These are phyloP conservation scores for Siniperca chuatsi DNA, from an alignment of 2,113 vertebrate genomes.

Conservation along the genomic window DNA sequence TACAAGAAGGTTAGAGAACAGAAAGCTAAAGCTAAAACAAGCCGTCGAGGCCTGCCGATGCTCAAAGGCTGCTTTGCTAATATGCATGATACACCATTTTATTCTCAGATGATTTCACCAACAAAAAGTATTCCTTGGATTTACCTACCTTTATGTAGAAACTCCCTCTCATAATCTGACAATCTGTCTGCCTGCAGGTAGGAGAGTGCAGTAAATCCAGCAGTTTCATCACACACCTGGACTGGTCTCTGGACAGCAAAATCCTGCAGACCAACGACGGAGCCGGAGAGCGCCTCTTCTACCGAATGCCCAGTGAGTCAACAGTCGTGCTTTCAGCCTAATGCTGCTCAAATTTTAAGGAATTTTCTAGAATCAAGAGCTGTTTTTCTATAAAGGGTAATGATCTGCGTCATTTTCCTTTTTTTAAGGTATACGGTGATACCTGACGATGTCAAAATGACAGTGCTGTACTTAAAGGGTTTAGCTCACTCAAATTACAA, in stretches of 20 bases:
- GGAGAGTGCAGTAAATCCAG: conserved; percentile 93
- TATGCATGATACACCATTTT: not conserved
- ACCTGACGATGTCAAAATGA: too few relatives aligned
- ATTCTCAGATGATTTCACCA: too few relatives aligned
- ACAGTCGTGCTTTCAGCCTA: not conserved
- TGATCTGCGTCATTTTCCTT: not conserved
- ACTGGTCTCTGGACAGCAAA: conserved; percentile 96
- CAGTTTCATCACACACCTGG: conserved; percentile 96
- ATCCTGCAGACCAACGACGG: conserved; percentile 95
- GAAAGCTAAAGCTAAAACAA: too few relatives aligned
- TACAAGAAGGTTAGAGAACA: conserved; percentile 87
- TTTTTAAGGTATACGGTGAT: too few relatives aligned
- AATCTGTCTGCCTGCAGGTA: conserved; percentile 67
- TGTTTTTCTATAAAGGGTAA: not conserved
- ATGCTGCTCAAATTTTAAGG: not conserved
- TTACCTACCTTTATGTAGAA: too few relatives aligned
- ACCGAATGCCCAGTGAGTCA: conserved; percentile 89
- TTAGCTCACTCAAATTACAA: too few relatives aligned
- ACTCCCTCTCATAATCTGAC: too few relatives aligned
- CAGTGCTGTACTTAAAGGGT: too few relatives aligned
- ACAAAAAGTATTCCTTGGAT: too few relatives aligned
- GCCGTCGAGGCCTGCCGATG: not conserved
- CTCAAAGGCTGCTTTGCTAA: not conserved
- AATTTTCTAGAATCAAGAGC: not conserved
- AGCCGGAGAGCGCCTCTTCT: conserved; percentile 92